Evolutionary conservation across 1,140 invertebrate genomes (phyloP), one percentile per base, ranked within the genome.

Genomic region (Wiebesia pumilae): DNA sequence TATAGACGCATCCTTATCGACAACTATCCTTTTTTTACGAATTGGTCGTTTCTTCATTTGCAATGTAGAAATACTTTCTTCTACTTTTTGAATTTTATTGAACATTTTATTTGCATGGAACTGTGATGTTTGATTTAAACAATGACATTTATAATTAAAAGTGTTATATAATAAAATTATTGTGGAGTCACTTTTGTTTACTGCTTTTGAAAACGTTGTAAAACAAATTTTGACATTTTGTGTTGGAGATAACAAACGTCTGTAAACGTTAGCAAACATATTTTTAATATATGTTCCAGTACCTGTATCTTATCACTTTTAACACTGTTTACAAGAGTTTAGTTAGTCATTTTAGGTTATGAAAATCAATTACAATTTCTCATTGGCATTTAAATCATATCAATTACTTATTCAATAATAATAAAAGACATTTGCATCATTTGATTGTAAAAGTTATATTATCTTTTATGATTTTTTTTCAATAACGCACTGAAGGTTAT

Each of bases 11-110:
- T 88, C 85, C 19, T 89, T 93, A 58, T 94, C 94, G 38, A 91
- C 88, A 16, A 94, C 81, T 24, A 90, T 65, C 83, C 93, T 94
- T 87, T 95, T 95, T 87, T 95, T 95, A 40, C 95, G 94, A 3
- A 93, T 83, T 0, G 93, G 90, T 62, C 94, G 93, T 81, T 95
- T 95, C 85, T 95, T 95, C 27, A 94, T 90, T 89, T 94, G 94
- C 24, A 94, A 85, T 0, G 93, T 87, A 14, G 94, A 93, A 86
- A 95, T 93, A 88, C 91, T 94, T 75, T 93, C 92, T 87, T 93
- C 91, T 79, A 90, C 91, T 35, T 86, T 87, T 88, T 90, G 81
- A 24, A 35, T 51, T 1, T 35, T 0, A 58, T 9, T 14, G 4
- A 21, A 9, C 51, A 83, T 83, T 7, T 80, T 51, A 12, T 81